Base-by-base conservation (phyloP, 2,797 vertebrate species). In the Steatocranus sp. region DNA sequence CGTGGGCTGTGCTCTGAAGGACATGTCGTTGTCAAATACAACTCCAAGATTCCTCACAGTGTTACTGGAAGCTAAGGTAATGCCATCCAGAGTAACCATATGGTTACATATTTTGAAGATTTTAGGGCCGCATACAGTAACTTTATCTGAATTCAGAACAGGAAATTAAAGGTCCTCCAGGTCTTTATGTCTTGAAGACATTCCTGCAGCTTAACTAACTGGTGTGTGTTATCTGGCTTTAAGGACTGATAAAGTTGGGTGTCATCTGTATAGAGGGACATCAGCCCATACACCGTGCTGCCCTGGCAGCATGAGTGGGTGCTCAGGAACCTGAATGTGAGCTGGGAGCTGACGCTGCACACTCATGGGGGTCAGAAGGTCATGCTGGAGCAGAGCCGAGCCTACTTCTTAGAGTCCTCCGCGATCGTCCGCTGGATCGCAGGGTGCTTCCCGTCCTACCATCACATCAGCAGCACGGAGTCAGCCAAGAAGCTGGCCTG, bases 291-390 rank as follows among this genome's bases (percentile, higher is more conserved):
- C 87, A 98, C 96, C 0, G 97, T 97, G 10, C 93, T 98, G 43
- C 97, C 97, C 1, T 51, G 36, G 30, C 96, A 94, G 76, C 97
- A 95, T 3, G 95, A 94, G 89, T 91, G 95, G 88, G 93, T 96
- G 50, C 91, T 97, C 82, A 96, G 95, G 96, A 91, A 84, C 68
- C 61, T 93, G 76, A 81, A 81, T 1, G 83, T 96, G 76, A 91
- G 75, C 73, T 99, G 97, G 98, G 89, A 97, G 87, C 94, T 98
- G 91, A 95, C 93, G 11, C 63, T 98, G 79, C 87, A 82, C 18
- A 94, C 96, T 10, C 70, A 18, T 17, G 81, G 10, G 18, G 97
- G 96, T 8, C 92, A 68, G 75, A 91, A 96, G 81, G 56, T 80
- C 2, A 46, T 87, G 20, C 75, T 94, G 75, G 83, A 96, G 85